phyloP scores from a whole-genome alignment of 2,797 vertebrate species.

The Myotis pilosus region DNA sequence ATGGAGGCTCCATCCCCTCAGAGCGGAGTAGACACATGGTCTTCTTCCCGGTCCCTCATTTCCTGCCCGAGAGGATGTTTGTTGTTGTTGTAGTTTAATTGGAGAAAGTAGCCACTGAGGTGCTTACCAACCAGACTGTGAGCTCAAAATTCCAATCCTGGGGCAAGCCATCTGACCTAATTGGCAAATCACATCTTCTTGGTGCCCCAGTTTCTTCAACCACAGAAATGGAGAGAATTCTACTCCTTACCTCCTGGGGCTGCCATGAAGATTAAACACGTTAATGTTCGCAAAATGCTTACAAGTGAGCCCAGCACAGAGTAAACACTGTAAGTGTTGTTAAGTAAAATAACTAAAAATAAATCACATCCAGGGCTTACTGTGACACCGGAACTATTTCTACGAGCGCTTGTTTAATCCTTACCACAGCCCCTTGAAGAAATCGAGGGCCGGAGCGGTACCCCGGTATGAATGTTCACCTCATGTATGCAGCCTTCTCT shows the following conservation, averaged over 20 bases:
- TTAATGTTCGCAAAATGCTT: neutral
- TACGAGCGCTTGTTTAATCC: neutral
- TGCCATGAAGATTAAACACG: neutral
- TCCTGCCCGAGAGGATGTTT: neutral
- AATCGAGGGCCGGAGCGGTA: neutral
- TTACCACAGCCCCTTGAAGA: neutral
- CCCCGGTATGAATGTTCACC: neutral
- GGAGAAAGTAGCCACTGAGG: no score
- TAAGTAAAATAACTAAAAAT: neutral
- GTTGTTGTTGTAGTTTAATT: neutral
- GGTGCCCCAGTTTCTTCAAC: neutral
- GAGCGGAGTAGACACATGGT: neutral
- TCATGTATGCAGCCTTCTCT: neutral
- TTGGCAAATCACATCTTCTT: neutral
- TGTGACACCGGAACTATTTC: neutral
- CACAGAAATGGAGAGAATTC: neutral
- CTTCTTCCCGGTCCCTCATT: neutral
- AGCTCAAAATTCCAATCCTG: neutral
- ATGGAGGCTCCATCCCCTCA: neutral
- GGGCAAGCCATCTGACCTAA: neutral
- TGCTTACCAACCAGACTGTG: neutral
- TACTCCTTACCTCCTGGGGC: neutral
- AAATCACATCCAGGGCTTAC: neutral
- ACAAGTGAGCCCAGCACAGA: neutral
- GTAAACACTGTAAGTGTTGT: neutral